These are phyloP conservation scores for Trichacis sp. DNA, from an alignment of 2,888 invertebrate genomes.

Conservation along the genomic window DNA sequence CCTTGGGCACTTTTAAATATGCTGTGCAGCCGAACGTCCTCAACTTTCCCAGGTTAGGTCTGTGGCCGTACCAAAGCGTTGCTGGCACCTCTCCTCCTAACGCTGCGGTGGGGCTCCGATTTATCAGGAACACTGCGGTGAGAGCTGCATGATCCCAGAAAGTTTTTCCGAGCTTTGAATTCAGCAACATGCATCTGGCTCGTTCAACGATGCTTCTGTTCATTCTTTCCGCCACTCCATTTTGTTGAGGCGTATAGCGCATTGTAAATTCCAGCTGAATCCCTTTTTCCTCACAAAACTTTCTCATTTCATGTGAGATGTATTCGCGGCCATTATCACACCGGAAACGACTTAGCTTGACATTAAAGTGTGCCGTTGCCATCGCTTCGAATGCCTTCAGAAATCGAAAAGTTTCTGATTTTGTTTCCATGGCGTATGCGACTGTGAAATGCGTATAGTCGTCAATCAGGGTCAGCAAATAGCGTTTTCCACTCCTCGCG, in stretches of 20 bases:
- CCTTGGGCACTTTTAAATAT: slow-evolving; percentile 36
- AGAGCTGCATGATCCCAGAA: slow-evolving; percentile 61
- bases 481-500: slow-evolving; percentile 42
- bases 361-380: slow-evolving; percentile 47
- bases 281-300: slow-evolving; percentile 43
- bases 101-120: slow-evolving; percentile 45
- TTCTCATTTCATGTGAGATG: slow-evolving; percentile 40
- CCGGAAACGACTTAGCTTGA: slow-evolving; percentile 44
- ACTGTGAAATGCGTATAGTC: slow-evolving; percentile 49
- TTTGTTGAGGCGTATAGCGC: too few species aligned
- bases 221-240: slow-evolving; percentile 50
- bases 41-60: slow-evolving; percentile 44
- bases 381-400: slow-evolving; percentile 47
- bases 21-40: slow-evolving; percentile 44
- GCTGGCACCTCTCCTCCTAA: slow-evolving; percentile 42
- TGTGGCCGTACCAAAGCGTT: slow-evolving; percentile 41
- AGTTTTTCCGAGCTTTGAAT: slow-evolving; percentile 52
- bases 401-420: slow-evolving; percentile 48
- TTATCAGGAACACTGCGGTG: too few species aligned
- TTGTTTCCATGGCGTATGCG: slow-evolving; percentile 22
- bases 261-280: slow-evolving; percentile 48
- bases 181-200: slow-evolving; percentile 56
- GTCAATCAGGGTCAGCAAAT: slow-evolving; percentile 45
- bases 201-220: slow-evolving; percentile 57
- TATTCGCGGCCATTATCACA: too few species aligned